Base-by-base conservation (phyloP, 1,140 invertebrate genomes). In the Octopus bimaculoides region DNA sequence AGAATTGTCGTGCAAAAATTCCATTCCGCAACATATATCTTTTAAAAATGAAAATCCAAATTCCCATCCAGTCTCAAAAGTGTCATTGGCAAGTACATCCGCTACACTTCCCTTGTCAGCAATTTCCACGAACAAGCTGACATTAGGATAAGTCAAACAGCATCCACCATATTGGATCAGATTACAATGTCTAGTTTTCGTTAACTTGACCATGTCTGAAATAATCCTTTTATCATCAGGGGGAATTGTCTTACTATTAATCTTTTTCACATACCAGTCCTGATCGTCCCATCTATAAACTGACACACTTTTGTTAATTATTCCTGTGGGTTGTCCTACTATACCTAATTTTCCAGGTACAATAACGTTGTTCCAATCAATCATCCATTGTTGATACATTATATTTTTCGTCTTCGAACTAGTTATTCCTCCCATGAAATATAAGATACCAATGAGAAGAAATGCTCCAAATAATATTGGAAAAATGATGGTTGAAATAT, bases 1-100 rank as follows among this genome's bases (percentile, higher is more conserved):
- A 83, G 94, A 93, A 79, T 97, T 95, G 9, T 61, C 56, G 89
- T 98, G 97, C 89, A 99, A 94, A 91, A 96, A 98, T 83, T 94
- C 92, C 96, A 99, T 97, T 89, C 95, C 96, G 75, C 83, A 78
- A 6, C 84, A 79, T 56, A 88, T 85, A 78, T 88, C 87, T 4
- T 81, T 82, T 52, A 83, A 82, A 79, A 88, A 85, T 5, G 86
- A 88, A 80, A 88, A 87, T 80, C 86, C 78, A 73, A 83, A 84
- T 54, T 84, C 83, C 82, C 82, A 84, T 56, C 80, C 81, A 5
- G 83, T 79, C 61, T 82, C 81, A 7, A 84, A 61, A 66, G 56
- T 54, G 5, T 83, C 80, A 81, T 83, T 83, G 12, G 77, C 61
- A 12, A 84, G 53, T 17, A 84, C 5, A 69, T 84, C 83, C 55